phyloP scores from a whole-genome alignment of 64 coral and sea anemone genomes.

The Anthopleura sola region DNA sequence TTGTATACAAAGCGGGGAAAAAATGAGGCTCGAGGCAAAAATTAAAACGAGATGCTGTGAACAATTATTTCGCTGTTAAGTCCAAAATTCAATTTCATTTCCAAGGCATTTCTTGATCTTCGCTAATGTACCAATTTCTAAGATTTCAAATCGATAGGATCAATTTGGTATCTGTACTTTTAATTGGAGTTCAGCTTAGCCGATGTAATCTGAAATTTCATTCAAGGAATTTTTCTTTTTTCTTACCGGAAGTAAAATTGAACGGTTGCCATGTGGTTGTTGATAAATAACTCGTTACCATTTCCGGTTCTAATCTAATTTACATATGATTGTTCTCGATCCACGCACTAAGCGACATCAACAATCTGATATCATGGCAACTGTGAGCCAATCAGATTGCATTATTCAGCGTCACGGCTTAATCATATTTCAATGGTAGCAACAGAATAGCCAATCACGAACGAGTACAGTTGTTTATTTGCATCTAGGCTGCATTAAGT shows the following conservation, averaged over 20 bases:
- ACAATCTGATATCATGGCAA: slow-evolving; percentile 86
- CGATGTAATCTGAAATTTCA: neutral
- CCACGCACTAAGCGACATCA: slow-evolving; percentile 51
- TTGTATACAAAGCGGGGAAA: neutral
- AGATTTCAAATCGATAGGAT: neutral
- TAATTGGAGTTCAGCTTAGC: neutral
- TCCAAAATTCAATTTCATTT: neutral
- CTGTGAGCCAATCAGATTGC: slow-evolving; percentile 52
- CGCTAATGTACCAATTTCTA: neutral
- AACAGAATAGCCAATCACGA: slow-evolving; percentile 75
- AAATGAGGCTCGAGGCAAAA: neutral
- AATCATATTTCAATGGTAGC: slow-evolving; percentile 58
- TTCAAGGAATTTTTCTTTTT: neutral
- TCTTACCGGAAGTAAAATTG: slow-evolving; percentile 9
- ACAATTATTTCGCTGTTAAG: too few relatives aligned
- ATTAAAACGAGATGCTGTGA: neutral
- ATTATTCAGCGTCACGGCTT: slow-evolving; percentile 57
- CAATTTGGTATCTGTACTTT: neutral
- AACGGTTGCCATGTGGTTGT: slow-evolving; percentile 48
- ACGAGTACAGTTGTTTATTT: slow-evolving; percentile 53
- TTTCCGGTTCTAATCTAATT: slow-evolving; percentile 45
- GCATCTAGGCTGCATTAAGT: slow-evolving; percentile 11
- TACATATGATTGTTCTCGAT: slow-evolving; percentile 7
- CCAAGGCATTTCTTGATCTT: neutral
- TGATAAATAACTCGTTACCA: slow-evolving; percentile 45